Evolutionary conservation across 30 jellyfish, hydroid and myxozoan species (phyloP).

Genomic region (Phacellophora camtschatica): DNA sequence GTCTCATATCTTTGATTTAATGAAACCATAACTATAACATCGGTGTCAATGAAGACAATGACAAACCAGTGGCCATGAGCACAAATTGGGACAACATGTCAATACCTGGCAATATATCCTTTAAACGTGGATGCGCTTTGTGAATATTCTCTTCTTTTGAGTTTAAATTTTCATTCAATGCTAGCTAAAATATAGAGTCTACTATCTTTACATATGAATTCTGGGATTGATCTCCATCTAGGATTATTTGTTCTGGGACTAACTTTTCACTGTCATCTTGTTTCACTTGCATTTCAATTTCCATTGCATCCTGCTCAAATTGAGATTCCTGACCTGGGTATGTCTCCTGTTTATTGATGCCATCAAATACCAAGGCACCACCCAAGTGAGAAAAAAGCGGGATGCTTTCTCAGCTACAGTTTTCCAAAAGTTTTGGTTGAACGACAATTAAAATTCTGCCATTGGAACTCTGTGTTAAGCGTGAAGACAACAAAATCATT

Average conservation of each 20-base stretch:
- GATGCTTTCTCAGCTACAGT: neutral
- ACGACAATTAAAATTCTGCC: no score
- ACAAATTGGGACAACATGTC: slow-evolving; percentile 1
- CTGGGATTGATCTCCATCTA: neutral
- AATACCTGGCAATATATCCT: neutral
- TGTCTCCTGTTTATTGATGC: no score
- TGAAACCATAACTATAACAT: slow-evolving; percentile 7
- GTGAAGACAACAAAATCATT: neutral
- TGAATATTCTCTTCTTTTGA: no score
- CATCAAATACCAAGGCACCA: no score
- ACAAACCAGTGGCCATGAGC: slow-evolving; percentile 17
- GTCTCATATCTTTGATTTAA: neutral
- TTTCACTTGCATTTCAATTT: neutral
- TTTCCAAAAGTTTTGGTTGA: neutral
- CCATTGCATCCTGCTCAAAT: no score
- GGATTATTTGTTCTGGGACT: neutral
- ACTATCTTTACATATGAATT: no score
- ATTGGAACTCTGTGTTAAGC: neutral
- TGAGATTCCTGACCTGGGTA: no score
- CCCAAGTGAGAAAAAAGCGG: neutral
- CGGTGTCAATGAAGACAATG: neutral
- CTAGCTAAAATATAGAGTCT: no score
- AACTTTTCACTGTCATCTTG: neutral
- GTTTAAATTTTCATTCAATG: no score
- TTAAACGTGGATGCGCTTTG: no score